Percentiles rank a stretch among this genome's conserved stretches.
phyloP scores from a whole-genome alignment of 2,113 vertebrate species.

The Corydoras sp. region DNA sequence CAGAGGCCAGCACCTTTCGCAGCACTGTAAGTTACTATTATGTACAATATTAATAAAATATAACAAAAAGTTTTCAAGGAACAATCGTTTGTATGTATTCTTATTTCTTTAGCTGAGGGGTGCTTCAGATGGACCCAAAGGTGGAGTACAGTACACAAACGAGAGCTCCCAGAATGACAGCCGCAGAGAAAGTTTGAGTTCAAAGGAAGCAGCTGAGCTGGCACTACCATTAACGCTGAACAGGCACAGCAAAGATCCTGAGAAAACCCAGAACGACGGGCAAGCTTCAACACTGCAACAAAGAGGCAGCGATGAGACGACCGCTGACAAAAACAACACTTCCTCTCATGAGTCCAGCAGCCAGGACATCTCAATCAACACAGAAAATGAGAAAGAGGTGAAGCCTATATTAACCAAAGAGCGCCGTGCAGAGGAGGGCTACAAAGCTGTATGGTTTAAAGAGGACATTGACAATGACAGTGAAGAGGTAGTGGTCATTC shows the following conservation, averaged over 20 bases:
- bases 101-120: slow-evolving; percentile 47
- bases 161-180: slow-evolving; percentile 54
- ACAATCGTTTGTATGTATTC: too few species aligned
- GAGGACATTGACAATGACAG: slow-evolving; percentile 64
- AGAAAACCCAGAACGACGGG: neutral
- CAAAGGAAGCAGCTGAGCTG: slow-evolving; percentile 18
- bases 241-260: too few species aligned
- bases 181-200: slow-evolving; percentile 39
- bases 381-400: slow-evolving; percentile 64
- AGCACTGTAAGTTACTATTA: slow-evolving; percentile 54
- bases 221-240: neutral
- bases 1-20: slow-evolving; percentile 58
- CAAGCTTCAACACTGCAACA: too few species aligned
- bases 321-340: neutral
- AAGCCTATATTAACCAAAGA: slow-evolving; percentile 77
- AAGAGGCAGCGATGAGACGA: too few species aligned
- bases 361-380: slow-evolving; percentile 29
- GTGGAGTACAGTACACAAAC: slow-evolving; percentile 61
- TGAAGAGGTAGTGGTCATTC: slow-evolving; percentile 64
- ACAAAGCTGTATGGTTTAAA: slow-evolving; percentile 77
- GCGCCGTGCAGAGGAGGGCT: slow-evolving; percentile 64
- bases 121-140: slow-evolving; percentile 43
- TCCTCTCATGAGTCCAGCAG: slow-evolving; percentile 32
- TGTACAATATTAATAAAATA: too few species aligned
- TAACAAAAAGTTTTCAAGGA: too few species aligned